Percentiles rank a stretch among this genome's conserved stretches.
These are phyloP conservation scores for Tautogolabrus adspersus DNA, from an alignment of 2,113 vertebrate species.

Conservation along the genomic window DNA sequence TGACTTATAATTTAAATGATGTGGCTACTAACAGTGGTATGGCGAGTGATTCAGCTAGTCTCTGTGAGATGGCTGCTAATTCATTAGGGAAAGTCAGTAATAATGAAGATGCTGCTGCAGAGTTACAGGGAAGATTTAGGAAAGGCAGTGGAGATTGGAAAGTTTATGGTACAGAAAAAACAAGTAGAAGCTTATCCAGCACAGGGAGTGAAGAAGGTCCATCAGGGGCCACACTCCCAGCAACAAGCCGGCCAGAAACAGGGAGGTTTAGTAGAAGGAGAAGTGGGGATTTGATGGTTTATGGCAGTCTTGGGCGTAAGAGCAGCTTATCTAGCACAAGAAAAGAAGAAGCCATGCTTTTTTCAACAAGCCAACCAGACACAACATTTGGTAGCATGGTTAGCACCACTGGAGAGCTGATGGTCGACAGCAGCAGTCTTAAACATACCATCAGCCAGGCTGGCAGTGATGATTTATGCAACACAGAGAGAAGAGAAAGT, in stretches of 20 bases:
- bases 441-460: neutral
- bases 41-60: too few relatives aligned
- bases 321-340: neutral
- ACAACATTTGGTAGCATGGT: neutral
- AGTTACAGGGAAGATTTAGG: neutral
- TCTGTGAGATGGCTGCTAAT: too few relatives aligned
- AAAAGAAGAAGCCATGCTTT: neutral
- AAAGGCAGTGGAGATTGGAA: neutral
- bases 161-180: too few relatives aligned
- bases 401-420: constrained; percentile 10
- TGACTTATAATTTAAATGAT: too few relatives aligned
- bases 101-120: neutral
- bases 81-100: neutral
- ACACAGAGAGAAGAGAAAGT: neutral
- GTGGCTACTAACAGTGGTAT: too few relatives aligned
- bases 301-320: neutral
- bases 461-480: neutral
- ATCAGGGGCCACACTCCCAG: neutral
- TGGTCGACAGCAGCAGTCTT: neutral
- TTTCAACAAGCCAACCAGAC: neutral
- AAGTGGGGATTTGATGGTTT: constrained; percentile 18
- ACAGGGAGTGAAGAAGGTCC: neutral
- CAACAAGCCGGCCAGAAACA: neutral
- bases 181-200: too few relatives aligned
- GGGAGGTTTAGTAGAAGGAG: constrained; percentile 6